Evolutionary conservation across 1,140 invertebrate species (phyloP), one percentile per base, ranked within the genome.

Genomic region (Amyelois transitella): DNA sequence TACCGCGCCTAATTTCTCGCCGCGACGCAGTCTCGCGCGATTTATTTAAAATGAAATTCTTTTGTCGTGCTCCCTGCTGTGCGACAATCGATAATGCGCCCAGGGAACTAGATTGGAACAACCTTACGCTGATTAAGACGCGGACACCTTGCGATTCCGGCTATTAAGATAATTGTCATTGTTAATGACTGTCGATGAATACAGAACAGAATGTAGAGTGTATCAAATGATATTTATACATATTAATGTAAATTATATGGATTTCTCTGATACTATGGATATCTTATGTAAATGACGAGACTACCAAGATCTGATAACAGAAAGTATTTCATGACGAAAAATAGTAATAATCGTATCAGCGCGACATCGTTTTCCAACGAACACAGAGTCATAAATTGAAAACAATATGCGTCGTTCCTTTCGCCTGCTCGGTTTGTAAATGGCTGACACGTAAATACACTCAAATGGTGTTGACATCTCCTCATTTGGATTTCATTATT

Each of bases 21-120:
- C 75, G 80, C 80, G 74, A 78, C 72, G 78, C 80, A 69, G 78
- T 81, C 81, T 82, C 74, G 71, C 60, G 72, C 80, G 75, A 82
- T 87, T 86, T 85, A 87, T 87, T 76, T 78, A 66, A 79, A 85
- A 78, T 68, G 70, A 75, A 76, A 79, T 78, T 72, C 77, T 80
- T 82, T 77, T 79, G 79, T 75, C 69, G 66, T 69, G 66, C 73
- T 44, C 71, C 83, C 80, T 75, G 77, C 81, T 82, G 80, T 10
- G 80, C 60, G 64, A 72, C 69, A 72, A 75, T 75, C 78, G 76
- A 83, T 83, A 79, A 79, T 81, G 69, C 62, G 70, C 66, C 63
- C 63, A 68, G 58, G 61, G 62, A 52, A 69, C 71, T 84, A 85
- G 78, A 74, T 78, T 76, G 72, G 64, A 70, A 67, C 64, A 66